Evolutionary conservation across 2,113 vertebrate genomes (phyloP).

Genomic region (Gavia stellata): DNA sequence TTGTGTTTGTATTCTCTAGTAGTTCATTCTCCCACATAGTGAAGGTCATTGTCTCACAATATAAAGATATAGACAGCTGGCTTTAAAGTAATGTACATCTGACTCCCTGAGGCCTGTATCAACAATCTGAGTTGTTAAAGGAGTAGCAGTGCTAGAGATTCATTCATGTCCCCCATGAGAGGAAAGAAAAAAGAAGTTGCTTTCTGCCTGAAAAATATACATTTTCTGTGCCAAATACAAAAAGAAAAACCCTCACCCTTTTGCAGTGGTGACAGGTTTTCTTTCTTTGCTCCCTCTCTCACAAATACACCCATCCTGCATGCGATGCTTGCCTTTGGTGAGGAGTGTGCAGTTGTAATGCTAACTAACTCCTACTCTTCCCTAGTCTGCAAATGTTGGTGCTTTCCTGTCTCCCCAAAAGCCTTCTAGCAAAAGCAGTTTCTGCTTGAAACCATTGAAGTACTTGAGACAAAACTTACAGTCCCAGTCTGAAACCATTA

Average conservation of each 20-base stretch:
- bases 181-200: neutral
- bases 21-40: conserved; percentile 54
- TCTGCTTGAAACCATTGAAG: neutral
- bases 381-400: neutral
- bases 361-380: neutral
- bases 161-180: neutral
- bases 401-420: neutral
- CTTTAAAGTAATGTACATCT: conserved; percentile 57
- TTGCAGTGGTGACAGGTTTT: neutral
- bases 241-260: fast-evolving
- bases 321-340: neutral
- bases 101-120: conserved; percentile 44
- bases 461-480: neutral
- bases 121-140: conserved; percentile 14
- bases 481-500: neutral
- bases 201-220: neutral
- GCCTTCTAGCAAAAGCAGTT: neutral
- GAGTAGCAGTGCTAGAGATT: neutral
- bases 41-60: conserved; percentile 57
- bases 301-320: neutral
- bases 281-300: neutral
- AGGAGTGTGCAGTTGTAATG: neutral
- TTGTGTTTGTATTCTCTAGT: conserved; percentile 31
- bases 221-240: neutral
- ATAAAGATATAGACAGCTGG: conserved; percentile 53